These are phyloP conservation scores for Atta colombica DNA, from an alignment of 1,140 invertebrate species.

Conservation along the genomic window DNA sequence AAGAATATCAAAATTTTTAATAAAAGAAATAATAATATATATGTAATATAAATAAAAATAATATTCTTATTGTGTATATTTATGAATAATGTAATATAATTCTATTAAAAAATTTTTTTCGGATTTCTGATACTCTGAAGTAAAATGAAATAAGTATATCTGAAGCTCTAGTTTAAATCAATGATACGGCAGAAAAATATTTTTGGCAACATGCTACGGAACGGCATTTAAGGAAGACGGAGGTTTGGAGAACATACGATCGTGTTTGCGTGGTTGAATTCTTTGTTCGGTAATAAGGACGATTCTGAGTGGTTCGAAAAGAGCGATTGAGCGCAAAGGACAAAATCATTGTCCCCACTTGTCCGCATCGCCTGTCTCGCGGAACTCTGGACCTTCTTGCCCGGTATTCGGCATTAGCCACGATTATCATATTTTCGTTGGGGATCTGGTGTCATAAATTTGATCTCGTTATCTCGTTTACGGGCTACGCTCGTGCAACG, in stretches of 20 bases:
- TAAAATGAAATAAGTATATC: background rate
- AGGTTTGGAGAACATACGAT: constrained; percentile 30
- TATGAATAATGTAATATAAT: background rate
- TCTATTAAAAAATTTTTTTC: background rate
- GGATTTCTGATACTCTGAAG: background rate
- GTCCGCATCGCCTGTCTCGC: constrained; percentile 57
- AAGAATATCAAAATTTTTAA: background rate
- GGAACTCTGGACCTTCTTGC: constrained; percentile 51
- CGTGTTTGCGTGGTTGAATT: constrained; percentile 46
- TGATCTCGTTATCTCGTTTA: constrained; percentile 87
- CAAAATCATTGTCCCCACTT: constrained; percentile 61
- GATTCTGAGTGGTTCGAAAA: constrained; percentile 53
- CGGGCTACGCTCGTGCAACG: constrained; percentile 77
- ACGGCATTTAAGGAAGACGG: background rate
- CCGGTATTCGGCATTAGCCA: constrained; percentile 81
- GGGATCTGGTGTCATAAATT: constrained; percentile 86
- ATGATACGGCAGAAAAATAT: constrained; percentile 46
- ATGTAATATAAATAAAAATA: background rate
- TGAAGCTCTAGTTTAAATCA: constrained; percentile 32
- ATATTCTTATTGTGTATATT: background rate
- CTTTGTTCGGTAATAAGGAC: constrained; percentile 53
- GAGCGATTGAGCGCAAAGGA: constrained; percentile 55
- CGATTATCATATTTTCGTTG: constrained; percentile 86
- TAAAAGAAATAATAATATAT: background rate
- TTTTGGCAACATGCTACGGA: constrained; percentile 1